A percentile compares a stretch with the other conserved stretches of the same genome.
Conservation (phyloP, 2,888 invertebrate genomes). For the Ypsolopha scabrella region DNA sequence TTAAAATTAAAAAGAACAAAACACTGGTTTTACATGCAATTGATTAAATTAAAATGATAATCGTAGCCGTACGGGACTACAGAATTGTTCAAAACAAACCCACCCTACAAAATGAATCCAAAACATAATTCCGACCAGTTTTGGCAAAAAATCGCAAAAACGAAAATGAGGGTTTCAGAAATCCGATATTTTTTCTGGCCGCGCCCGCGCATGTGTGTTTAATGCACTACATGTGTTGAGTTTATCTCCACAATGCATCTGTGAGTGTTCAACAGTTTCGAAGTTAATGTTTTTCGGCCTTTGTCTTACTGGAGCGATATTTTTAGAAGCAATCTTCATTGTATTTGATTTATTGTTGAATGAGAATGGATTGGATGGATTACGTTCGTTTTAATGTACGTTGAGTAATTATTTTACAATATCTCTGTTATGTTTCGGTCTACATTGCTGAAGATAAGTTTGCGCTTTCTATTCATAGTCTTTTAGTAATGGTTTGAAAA, state of each 20-base stretch:
- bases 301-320: conserved; percentile 1
- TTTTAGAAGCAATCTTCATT: conserved; percentile 4
- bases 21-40: no score
- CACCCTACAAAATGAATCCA: conserved; percentile 10
- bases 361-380: neutral
- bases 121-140: conserved; percentile 16
- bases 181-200: conserved; percentile 33
- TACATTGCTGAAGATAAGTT: neutral
- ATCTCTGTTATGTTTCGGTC: neutral
- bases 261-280: neutral
- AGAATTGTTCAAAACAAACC: conserved; percentile 8
- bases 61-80: no score
- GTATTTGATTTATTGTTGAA: conserved; percentile 4
- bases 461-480: neutral
- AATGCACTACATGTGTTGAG: conserved; percentile 41
- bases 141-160: conserved; percentile 30
- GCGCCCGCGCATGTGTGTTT: conserved; percentile 33
- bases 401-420: neutral
- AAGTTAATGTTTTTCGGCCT: neutral
- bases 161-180: conserved; percentile 24
- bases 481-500: neutral
- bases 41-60: no score
- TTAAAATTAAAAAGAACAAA: no score
- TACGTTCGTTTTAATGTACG: neutral
- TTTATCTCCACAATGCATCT: conserved; percentile 8